phyloP scores from a whole-genome alignment of 35 echinoderm and acorn worm genomes.

The Apostichopus japonicus region DNA sequence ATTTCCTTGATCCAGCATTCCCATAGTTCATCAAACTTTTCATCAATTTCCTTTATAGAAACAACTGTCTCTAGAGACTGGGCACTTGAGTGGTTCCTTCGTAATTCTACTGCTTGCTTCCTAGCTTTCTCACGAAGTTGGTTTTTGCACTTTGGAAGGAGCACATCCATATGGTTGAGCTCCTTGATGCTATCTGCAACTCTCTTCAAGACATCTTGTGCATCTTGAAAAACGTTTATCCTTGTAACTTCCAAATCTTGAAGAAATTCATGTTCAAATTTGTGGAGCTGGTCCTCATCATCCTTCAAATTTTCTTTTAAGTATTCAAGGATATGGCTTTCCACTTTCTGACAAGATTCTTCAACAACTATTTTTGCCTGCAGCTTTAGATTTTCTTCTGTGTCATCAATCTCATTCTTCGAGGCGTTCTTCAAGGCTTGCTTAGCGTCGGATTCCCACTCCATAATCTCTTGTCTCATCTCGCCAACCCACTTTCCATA shows the following conservation, averaged over 20 bases:
- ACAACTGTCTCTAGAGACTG: background rate
- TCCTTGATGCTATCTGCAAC: background rate
- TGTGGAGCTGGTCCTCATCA: conserved; percentile 28
- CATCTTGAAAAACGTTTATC: background rate
- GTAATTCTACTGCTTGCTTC: conserved; percentile 23
- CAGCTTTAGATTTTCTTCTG: background rate
- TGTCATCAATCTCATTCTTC: background rate
- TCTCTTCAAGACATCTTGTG: conserved; percentile 8
- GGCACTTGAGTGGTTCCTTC: background rate
- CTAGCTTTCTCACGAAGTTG: conserved; percentile 24
- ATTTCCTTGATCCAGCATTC: conserved; percentile 30
- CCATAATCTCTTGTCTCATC: conserved; percentile 26
- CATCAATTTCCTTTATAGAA: background rate
- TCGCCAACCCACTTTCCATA: conserved; percentile 48
- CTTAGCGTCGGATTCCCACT: conserved; percentile 32
- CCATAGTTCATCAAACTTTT: background rate
- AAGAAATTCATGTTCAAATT: conserved; percentile 43
- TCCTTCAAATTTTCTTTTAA: conserved; percentile 2
- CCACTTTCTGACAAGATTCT: background rate
- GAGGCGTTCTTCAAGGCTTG: background rate
- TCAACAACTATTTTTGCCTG: background rate
- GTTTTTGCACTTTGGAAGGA: conserved; percentile 27
- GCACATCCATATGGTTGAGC: conserved; percentile 17
- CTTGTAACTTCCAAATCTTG: conserved; percentile 8
- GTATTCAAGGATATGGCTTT: conserved; percentile 3